Evolutionary conservation across 2,797 vertebrate genomes (phyloP).

Genomic region (Sylvia borin): DNA sequence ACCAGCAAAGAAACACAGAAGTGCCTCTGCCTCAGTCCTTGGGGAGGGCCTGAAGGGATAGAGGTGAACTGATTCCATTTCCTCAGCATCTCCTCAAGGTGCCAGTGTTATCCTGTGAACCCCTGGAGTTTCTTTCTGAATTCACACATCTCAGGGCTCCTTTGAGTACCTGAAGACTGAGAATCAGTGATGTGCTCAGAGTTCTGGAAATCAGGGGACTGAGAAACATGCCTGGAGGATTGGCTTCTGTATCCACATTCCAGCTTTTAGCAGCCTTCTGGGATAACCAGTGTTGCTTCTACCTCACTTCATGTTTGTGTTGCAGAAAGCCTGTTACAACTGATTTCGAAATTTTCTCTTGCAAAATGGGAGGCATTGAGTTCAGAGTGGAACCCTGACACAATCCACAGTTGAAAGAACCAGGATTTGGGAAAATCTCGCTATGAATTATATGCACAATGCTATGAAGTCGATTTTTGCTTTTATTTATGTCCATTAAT

Average conservation of each 20-base stretch:
- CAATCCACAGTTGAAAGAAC: not conserved
- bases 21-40: not conserved
- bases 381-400: not conserved
- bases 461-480: not conserved
- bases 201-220: not conserved
- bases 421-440: not conserved
- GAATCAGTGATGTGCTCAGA: not conserved
- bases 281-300: not conserved
- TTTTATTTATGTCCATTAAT: not conserved
- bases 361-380: not conserved
- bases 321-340: not conserved
- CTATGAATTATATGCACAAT: not conserved
- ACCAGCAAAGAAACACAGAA: not conserved
- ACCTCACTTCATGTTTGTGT: not conserved
- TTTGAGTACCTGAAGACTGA: not conserved
- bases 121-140: not conserved
- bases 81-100: accelerated
- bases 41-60: not conserved
- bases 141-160: accelerated
- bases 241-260: not conserved
- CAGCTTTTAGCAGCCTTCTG: not conserved
- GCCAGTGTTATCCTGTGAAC: accelerated
- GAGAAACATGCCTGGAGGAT: not conserved
- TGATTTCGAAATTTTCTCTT: not conserved
- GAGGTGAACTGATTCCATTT: not conserved